Conservation (phyloP, 2,113 vertebrate genomes). For the Ailuropoda melanoleuca region DNA sequence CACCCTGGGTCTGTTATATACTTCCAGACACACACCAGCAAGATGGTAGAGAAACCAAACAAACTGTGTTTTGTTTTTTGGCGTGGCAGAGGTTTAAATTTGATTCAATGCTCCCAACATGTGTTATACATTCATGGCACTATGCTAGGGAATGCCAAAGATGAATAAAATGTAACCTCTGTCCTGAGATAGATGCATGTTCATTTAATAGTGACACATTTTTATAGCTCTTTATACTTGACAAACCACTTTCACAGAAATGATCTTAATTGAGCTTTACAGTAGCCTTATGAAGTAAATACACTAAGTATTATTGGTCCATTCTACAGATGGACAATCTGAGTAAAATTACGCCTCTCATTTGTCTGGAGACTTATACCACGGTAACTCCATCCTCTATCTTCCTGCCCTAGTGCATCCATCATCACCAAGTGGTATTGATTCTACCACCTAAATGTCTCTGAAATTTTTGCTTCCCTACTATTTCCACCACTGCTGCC, state of each 20-base stretch:
- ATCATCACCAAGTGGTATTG: conserved; percentile 25
- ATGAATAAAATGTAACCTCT: neutral
- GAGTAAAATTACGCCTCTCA: neutral
- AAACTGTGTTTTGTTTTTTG: neutral
- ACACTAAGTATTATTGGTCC: neutral
- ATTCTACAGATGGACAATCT: neutral
- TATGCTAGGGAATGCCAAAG: neutral
- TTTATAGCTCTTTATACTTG: neutral
- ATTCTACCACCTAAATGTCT: conserved; percentile 45
- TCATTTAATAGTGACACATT: neutral
- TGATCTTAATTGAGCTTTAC: neutral
- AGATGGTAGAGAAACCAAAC: neutral
- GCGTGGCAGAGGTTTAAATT: conserved; percentile 10
- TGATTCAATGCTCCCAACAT: neutral
- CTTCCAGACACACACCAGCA: neutral
- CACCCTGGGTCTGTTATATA: neutral
- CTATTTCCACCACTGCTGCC: conserved; percentile 27
- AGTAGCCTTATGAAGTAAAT: neutral
- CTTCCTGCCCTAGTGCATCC: neutral
- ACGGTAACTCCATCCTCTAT: neutral
- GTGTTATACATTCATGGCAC: neutral
- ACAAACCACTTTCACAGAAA: neutral
- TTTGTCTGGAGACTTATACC: neutral
- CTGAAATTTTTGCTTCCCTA: conserved; percentile 8
- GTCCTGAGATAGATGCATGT: neutral